Evolutionary conservation across 2,113 vertebrate genomes (phyloP).

Genomic region (Corynorhinus townsendii): DNA sequence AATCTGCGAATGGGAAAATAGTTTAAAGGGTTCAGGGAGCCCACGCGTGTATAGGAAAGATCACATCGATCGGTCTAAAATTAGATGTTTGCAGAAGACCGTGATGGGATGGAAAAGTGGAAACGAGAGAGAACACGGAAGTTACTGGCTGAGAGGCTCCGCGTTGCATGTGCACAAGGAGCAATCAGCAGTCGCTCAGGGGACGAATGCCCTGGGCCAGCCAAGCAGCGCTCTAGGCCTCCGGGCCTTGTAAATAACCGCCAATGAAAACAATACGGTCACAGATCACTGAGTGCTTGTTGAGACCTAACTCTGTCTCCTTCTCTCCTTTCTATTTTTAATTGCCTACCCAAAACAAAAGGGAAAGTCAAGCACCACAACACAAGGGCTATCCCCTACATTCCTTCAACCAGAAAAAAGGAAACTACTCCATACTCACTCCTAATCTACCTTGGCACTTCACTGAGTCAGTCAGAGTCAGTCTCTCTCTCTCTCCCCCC

Average conservation of each 20-base stretch:
- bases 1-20: neutral
- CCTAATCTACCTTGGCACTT: neutral
- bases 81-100: neutral
- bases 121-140: neutral
- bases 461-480: too few species aligned
- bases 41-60: neutral
- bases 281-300: neutral
- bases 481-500: neutral
- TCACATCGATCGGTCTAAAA: neutral
- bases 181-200: rapidly evolving
- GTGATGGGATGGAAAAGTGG: neutral
- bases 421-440: neutral
- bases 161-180: rapidly evolving
- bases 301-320: neutral
- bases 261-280: neutral
- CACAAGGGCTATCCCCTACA: neutral
- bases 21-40: neutral
- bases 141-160: neutral
- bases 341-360: neutral
- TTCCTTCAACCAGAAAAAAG: neutral
- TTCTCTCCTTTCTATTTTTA: neutral
- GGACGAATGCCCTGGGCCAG: neutral
- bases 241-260: neutral
- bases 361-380: neutral
- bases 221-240: neutral